A percentile compares a stretch with the other conserved stretches of the same genome.
Conservation (phyloP, 2,888 invertebrate genomes). For the Nemoura dubitans region DNA sequence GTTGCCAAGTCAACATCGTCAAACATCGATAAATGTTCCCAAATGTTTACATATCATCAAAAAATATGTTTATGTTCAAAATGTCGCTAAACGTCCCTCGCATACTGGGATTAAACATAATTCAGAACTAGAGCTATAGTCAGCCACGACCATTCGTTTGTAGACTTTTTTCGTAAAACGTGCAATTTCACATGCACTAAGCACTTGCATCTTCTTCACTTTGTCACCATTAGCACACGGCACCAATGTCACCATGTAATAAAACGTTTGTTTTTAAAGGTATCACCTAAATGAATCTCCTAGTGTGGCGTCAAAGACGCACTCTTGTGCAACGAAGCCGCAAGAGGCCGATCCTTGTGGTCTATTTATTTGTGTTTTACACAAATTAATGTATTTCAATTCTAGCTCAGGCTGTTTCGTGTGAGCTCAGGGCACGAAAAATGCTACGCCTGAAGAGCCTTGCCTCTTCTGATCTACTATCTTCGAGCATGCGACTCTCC, state of each 20-base stretch:
- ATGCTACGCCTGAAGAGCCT: not conserved
- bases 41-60: too few relatives aligned
- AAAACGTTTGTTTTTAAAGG: not conserved
- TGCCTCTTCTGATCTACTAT: not conserved
- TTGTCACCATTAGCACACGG: not conserved
- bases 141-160: too few relatives aligned
- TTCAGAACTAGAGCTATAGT: too few relatives aligned
- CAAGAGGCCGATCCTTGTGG: not conserved
- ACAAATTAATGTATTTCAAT: not conserved
- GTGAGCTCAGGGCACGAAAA: not conserved
- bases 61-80: too few relatives aligned
- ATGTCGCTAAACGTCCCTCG: too few relatives aligned
- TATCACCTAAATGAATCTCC: not conserved
- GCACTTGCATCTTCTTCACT: not conserved
- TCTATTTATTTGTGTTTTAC: constrained; percentile 7
- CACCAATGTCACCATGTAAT: not conserved
- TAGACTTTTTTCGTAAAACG: too few relatives aligned
- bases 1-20: too few relatives aligned
- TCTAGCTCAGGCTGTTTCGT: not conserved
- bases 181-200: too few relatives aligned
- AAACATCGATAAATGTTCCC: too few relatives aligned
- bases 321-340: not conserved
- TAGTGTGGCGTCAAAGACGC: not conserved
- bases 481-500: not conserved
- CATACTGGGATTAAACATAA: too few relatives aligned